phyloP scores from a whole-genome alignment of 30 jellyfish, hydroid and myxozoan genomes.

The Hydractinia echinata region DNA sequence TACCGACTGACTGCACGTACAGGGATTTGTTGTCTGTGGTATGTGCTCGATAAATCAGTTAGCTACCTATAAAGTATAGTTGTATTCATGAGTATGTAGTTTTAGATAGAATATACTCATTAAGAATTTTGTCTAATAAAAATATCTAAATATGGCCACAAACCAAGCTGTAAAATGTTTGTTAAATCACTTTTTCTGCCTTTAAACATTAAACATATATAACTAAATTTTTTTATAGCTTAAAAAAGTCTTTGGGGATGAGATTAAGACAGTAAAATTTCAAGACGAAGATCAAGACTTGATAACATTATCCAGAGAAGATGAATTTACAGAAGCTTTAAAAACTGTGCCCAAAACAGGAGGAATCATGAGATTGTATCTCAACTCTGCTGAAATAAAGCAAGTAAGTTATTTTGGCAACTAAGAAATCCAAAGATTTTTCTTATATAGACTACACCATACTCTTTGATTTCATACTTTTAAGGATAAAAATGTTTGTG shows the following conservation, averaged over 20 bases:
- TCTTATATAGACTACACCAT: too few species aligned
- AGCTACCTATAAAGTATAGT: too few species aligned
- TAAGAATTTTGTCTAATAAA: too few species aligned
- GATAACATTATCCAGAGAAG: conserved; percentile 18
- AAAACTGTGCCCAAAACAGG: conserved; percentile 29
- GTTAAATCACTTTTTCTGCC: too few species aligned
- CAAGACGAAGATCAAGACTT: conserved; percentile 27
- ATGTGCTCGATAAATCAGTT: not conserved
- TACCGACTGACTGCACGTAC: conserved; percentile 12
- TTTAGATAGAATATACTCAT: too few species aligned
- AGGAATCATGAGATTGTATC: not conserved
- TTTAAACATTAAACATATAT: not conserved
- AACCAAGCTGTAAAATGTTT: too few species aligned
- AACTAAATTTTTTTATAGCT: conserved; percentile 13
- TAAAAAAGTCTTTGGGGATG: not conserved
- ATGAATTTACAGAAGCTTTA: conserved; percentile 27
- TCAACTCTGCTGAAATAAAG: not conserved
- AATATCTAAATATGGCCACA: too few species aligned
- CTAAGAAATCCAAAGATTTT: too few species aligned
- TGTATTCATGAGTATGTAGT: too few species aligned
- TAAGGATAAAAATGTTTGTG: too few species aligned
- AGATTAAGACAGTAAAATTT: not conserved
- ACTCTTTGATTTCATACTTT: too few species aligned
- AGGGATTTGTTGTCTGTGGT: conserved; percentile 35
- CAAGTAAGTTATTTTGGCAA: too few species aligned